Evolutionary conservation across 2,888 invertebrate genomes (phyloP), one percentile per base, ranked within the genome.

Genomic region (Polyommatus icarus): DNA sequence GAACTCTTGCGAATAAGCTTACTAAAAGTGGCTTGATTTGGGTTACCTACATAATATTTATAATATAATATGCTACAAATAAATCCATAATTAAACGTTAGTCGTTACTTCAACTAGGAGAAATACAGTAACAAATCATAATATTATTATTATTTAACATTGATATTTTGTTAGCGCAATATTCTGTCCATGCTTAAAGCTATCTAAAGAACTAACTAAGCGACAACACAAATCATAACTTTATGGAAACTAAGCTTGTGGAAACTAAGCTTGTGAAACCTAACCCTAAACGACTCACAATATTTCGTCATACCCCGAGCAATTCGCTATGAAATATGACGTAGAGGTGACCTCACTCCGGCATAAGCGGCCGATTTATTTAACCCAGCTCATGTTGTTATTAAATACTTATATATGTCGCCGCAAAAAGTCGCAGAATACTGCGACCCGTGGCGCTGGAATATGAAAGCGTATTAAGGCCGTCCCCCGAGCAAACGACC

Each of bases 401-500:
- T 71, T 32, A 71, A 71, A 71, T 71, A 71, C 36, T 71, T 71
- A 71, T 6, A 36, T 71, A 71, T 71, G 36, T 36, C 36, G 36
- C n/a, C 36, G 36, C 36, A 71, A 71, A 36, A 71, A 71, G 71
- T 71, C 32, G 71, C 20, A n/a, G n/a, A 20, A 59, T 59, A 59
- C 59, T 20, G 8, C 59, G 7, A n/a, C 57, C 57, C 59, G 20
- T 20, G 59, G n/a, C 7, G 59, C 59, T 59, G 59, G 36, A 72
- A 36, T 77, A 71, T 77, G 77, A 77, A 61, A 8, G 20, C 57
- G 57, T 57, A 57, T 57, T 18, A 59, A 59, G 8, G 20, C n/a
- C n/a, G n/a, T n/a, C n/a, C n/a, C n/a, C n/a, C n/a, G n/a, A n/a
- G n/a, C n/a, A n/a, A n/a, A n/a, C n/a, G n/a, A n/a, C n/a, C n/a